These are phyloP conservation scores for Microplitis demolitor DNA, from an alignment of 1,140 invertebrate species.

Conservation along the genomic window DNA sequence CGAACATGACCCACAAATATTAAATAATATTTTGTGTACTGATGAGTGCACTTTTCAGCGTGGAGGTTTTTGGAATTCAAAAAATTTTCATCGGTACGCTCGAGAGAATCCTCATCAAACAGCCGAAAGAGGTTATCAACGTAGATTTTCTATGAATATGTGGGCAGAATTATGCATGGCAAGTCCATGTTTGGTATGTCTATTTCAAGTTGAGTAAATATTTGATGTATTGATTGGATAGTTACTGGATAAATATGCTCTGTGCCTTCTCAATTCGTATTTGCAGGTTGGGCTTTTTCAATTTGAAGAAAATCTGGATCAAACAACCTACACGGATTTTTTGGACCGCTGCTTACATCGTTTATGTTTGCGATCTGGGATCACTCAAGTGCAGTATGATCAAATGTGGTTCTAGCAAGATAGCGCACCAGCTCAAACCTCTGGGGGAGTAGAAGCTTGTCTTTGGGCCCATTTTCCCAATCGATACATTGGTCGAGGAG, in stretches of 20 bases:
- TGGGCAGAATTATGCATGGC: slow-evolving; percentile 43
- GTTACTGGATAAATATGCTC: background rate
- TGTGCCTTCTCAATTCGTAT: background rate
- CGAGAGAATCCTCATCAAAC: slow-evolving; percentile 49
- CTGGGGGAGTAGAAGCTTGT: slow-evolving; percentile 21
- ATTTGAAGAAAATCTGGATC: slow-evolving; percentile 39
- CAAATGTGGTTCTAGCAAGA: slow-evolving; percentile 46
- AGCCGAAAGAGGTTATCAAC: slow-evolving; percentile 40
- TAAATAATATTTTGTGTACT: slow-evolving; percentile 45
- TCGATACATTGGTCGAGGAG: slow-evolving; percentile 51
- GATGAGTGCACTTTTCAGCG: slow-evolving; percentile 47
- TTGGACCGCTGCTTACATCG: slow-evolving; percentile 37
- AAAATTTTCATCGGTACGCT: slow-evolving; percentile 52
- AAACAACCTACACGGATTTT: slow-evolving; percentile 39
- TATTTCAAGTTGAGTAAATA: background rate
- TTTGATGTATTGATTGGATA: slow-evolving; percentile 1
- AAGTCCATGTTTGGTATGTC: slow-evolving; percentile 28
- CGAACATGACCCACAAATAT: slow-evolving; percentile 35
- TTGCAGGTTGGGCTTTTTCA: slow-evolving; percentile 42
- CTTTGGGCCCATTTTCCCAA: slow-evolving; percentile 42
- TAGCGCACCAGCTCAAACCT: slow-evolving; percentile 32
- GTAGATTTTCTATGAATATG: slow-evolving; percentile 48
- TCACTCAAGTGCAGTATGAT: slow-evolving; percentile 30
- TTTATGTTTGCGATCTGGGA: slow-evolving; percentile 34
- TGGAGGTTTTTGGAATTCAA: slow-evolving; percentile 49